Conservation (phyloP, 2,797 vertebrate species). For the Myotis vivesi region DNA sequence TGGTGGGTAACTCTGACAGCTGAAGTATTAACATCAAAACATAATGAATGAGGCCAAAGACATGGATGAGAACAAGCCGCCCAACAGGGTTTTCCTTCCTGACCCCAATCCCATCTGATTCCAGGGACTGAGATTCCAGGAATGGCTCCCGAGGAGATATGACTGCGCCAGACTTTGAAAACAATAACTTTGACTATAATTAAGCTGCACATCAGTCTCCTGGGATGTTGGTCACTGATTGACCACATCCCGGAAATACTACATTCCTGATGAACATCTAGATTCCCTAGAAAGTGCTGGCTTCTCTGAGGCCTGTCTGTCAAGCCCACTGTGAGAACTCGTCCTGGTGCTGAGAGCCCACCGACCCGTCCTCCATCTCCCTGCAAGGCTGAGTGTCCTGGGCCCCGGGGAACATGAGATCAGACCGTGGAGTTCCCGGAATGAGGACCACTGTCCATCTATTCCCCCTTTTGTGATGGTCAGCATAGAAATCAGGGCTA, state of each 20-base stretch:
- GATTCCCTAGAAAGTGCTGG: background rate
- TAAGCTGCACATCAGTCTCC: fast-evolving
- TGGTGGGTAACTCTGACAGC: background rate
- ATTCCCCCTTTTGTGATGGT: too few relatives aligned
- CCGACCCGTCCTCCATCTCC: too few relatives aligned
- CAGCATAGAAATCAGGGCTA: background rate
- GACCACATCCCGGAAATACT: background rate
- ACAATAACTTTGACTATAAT: background rate
- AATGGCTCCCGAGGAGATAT: background rate
- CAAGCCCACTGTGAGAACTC: background rate
- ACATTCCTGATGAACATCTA: background rate
- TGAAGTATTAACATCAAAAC: background rate
- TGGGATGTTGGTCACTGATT: background rate
- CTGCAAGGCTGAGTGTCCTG: background rate
- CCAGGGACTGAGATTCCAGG: background rate
- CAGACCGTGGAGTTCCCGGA: background rate
- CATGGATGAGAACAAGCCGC: background rate
- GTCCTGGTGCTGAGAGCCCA: background rate
- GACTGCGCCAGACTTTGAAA: background rate
- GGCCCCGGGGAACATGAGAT: background rate
- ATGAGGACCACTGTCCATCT: background rate
- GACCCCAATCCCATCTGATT: background rate
- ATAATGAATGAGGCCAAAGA: background rate
- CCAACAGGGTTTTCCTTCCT: background rate
- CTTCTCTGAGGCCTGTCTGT: background rate